phyloP scores from a whole-genome alignment of 2,113 vertebrate genomes.

The Nibea coibor region DNA sequence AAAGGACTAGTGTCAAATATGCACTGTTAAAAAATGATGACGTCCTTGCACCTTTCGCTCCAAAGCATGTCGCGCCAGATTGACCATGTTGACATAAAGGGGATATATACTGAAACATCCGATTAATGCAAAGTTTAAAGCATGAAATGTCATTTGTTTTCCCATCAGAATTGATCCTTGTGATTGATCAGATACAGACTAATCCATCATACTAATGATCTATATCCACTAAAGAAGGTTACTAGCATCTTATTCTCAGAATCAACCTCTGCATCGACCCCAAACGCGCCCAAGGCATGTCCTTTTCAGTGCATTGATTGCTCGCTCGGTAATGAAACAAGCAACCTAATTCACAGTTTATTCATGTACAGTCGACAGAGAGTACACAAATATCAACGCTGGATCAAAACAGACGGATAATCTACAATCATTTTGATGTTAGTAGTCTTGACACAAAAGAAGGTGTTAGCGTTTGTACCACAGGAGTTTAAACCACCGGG shows the following conservation, averaged over 20 bases:
- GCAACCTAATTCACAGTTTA: conserved; percentile 7
- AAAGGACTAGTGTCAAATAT: not conserved
- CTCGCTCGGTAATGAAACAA: not conserved
- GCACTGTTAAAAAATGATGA: not conserved
- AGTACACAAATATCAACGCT: not conserved
- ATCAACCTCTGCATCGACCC: not conserved
- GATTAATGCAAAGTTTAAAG: not conserved
- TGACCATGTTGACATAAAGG: not conserved
- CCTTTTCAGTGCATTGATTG: not conserved
- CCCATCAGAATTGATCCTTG: not conserved
- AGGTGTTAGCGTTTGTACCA: too few relatives aligned
- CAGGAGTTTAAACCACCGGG: too few relatives aligned
- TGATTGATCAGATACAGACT: not conserved
- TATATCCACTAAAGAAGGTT: not conserved
- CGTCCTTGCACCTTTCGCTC: not conserved
- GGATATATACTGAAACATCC: not conserved
- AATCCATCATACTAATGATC: not conserved
- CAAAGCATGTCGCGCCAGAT: not conserved
- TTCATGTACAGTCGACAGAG: not conserved
- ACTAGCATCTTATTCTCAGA: not conserved
- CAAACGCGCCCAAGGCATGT: not conserved
- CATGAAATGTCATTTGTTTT: not conserved
- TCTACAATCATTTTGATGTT: not conserved
- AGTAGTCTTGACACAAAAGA: too few relatives aligned
- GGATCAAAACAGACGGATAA: not conserved